phyloP scores from a whole-genome alignment of 2,113 vertebrate species.

The Riparia riparia region DNA sequence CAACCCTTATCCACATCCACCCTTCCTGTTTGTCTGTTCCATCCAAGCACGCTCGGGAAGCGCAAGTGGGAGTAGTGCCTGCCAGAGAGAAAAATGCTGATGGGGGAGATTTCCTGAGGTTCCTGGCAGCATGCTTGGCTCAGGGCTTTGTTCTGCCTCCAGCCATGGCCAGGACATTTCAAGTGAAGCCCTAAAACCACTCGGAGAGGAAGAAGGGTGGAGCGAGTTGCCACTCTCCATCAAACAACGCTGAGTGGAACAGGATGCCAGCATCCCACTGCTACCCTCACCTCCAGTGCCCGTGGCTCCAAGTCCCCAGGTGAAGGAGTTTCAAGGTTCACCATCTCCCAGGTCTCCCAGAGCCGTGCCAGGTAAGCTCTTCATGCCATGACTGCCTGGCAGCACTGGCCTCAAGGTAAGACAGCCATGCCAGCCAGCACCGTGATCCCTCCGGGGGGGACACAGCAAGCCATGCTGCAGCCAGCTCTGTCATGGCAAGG shows the following conservation, averaged over 20 bases:
- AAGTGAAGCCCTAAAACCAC: not conserved
- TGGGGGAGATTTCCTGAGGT: not conserved
- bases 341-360: not conserved
- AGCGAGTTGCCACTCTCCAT: not conserved
- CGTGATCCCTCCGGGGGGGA: not conserved
- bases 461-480: not conserved
- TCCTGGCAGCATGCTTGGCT: not conserved
- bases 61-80: not conserved
- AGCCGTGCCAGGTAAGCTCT: not conserved
- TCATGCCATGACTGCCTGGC: not conserved
- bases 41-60: not conserved
- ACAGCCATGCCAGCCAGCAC: fast-evolving
- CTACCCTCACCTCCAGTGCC: not conserved
- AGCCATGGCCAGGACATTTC: not conserved
- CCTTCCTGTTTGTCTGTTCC: conserved; percentile 38
- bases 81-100: conserved; percentile 49
- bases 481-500: not conserved
- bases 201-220: not conserved
- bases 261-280: not conserved
- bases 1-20: conserved; percentile 70
- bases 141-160: conserved; percentile 25
- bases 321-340: not conserved
- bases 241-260: not conserved
- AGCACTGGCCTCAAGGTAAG: not conserved
- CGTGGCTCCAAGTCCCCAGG: fast-evolving